Evolutionary conservation across 2,113 vertebrate genomes (phyloP), one percentile per base, ranked within the genome.

Genomic region (Aptenodytes forsteri): DNA sequence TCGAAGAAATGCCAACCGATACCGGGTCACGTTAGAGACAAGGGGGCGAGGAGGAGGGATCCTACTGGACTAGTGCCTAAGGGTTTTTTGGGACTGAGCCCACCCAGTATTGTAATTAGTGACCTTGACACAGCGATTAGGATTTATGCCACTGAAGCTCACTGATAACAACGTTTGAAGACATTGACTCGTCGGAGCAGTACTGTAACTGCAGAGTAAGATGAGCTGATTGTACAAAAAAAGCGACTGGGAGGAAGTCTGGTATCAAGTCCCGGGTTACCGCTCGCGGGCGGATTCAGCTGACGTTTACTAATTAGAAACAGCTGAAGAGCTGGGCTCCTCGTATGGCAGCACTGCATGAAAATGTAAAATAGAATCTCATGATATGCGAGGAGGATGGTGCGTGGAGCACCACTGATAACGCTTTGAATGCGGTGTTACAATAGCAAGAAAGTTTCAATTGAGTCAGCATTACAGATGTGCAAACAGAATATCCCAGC

Each of bases 331-430:
- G n/a, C 50, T 3, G 29, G 19, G 30, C 22, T 56, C 12, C 19
- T 9, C 2, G 4, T 11, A 16, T 1, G 11, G 55, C 44, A 42
- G 54, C 29, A 22, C n/a, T 18, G 13, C 44, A 4, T 10, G 30
- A 6, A n/a, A 62, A 72, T 19, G 55, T 47, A 49, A 25, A 58
- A 38, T 7, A 5, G 19, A 20, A 6, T 22, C 21, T 50, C 5
- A 5, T 3, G 9, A 10, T 20, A 6, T 0, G 2, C 2, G 49
- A 7, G 34, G 25, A 44, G 15, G 10, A 30, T 25, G 47, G 13
- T 8, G 38, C 1, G 7, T 14, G 11, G 44, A n/a, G 62, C 13
- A 10, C 15, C 6, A 2, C 8, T 10, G 9, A 0, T n/a, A 42
- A n/a, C 0, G 2, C 36, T 49, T 20, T 12, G 20, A 50, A 1